phyloP scores from a whole-genome alignment of 2,797 vertebrate species.

The Melanotaenia boesemani region DNA sequence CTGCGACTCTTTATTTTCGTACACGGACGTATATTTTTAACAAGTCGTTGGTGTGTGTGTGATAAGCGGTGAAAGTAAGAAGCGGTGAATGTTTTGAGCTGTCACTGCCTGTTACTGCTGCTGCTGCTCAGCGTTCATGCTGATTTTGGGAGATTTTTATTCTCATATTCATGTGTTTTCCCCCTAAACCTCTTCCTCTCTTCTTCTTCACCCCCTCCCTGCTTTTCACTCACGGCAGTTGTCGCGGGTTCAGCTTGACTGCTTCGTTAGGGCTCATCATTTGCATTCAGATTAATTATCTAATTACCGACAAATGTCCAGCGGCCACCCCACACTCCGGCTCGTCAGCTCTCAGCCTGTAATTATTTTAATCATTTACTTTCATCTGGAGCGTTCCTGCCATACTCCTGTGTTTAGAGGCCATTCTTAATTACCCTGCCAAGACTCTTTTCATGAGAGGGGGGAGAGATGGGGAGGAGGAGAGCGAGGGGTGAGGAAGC shows the following conservation, averaged over 20 bases:
- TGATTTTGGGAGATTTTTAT: conserved; percentile 54
- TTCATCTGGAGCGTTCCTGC: conserved; percentile 99
- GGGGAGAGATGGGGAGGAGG: too few species aligned
- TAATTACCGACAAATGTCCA: conserved; percentile 99
- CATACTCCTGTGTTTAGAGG: conserved; percentile 97
- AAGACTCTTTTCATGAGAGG: conserved; percentile 84
- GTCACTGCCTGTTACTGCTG: conserved; percentile 38
- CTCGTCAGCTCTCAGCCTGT: conserved; percentile 99
- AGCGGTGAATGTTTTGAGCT: conserved; percentile 36
- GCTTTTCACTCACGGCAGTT: conserved; percentile 90
- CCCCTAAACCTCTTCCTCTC: conserved; percentile 5
- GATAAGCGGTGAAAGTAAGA: conserved; percentile 44
- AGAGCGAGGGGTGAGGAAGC: too few species aligned
- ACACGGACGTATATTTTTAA: conserved; percentile 69
- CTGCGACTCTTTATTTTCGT: conserved; percentile 31
- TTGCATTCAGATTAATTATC: conserved; percentile 99
- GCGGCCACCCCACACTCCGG: conserved; percentile 97
- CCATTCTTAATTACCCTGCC: conserved; percentile 99
- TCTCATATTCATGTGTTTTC: conserved; percentile 70
- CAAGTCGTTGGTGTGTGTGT: conserved; percentile 60
- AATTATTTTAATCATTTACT: conserved; percentile 99
- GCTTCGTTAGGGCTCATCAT: conserved; percentile 99
- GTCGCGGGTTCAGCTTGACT: conserved; percentile 97
- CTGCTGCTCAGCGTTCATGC: conserved; percentile 45
- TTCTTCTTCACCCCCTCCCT: conserved; percentile 8